Evolutionary conservation across 2,888 invertebrate species (phyloP), one percentile per base, ranked within the genome.

Genomic region (Pycnomerus fuliginosus): DNA sequence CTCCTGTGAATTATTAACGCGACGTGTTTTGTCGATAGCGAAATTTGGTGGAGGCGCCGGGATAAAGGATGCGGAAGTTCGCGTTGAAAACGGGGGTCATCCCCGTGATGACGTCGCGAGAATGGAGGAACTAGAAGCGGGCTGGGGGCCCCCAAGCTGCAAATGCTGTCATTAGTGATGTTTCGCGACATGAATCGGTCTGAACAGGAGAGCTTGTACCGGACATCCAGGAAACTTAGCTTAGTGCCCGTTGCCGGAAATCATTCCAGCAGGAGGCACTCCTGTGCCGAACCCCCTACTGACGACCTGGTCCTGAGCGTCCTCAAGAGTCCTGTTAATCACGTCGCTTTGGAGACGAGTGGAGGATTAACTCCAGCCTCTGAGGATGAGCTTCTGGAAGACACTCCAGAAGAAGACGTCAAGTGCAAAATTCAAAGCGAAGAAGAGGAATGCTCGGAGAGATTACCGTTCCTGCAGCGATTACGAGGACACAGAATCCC

Each of bases 261-360:
- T 34, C 56, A 57, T 28, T 45, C 59, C 22, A 58, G 56, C 15
- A 50, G 27, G 27, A 48, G 25, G 50, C 54, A 35, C 50, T 54
- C 10, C 14, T 53, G 41, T 13, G 7, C 27, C 11, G 34, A 25
- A 43, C 17, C 38, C 30, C 48, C 51, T 3, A 31, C 44, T 25
- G 79, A 79, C 56, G 80, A 80, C 64, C 66, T 81, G 52, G 77
- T 80, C 29, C 71, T 81, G 44, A 80, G 80, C 56, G 80, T 81
- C 23, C 72, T 80, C 41, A 80, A 80, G 60, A 76, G 79, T 41
- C 81, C 80, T 5, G 69, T 80, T 43, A 72, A 73, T 56, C 72
- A 72, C 64, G 66, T 73, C 52, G 67, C 65, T 42, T 20, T 4
- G 56, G 68, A 67, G 45, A 64, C 68, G 48, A 67, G 65, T 42